phyloP scores from a whole-genome alignment of 1,140 invertebrate genomes.

The Drosophila aff. region DNA sequence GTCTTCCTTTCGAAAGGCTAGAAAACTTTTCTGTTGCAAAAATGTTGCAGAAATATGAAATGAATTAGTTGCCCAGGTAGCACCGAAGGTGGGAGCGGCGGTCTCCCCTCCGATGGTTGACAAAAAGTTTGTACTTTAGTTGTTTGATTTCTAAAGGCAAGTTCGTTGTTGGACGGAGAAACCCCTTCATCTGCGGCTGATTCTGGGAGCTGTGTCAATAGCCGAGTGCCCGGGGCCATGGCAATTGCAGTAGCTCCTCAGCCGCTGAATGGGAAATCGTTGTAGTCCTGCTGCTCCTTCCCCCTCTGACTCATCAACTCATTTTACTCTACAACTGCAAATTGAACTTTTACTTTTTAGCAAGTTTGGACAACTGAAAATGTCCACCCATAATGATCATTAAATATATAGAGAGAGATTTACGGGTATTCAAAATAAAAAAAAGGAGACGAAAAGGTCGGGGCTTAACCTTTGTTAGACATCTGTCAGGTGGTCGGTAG shows the following conservation, averaged over 20 bases:
- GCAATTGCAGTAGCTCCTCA: conserved; percentile 22
- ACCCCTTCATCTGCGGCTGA: conserved; percentile 11
- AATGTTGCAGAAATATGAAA: conserved; percentile 81
- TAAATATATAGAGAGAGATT: conserved; percentile 36
- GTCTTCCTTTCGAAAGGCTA: conserved; percentile 15
- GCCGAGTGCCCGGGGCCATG: conserved; percentile 40
- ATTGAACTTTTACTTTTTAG: conserved; percentile 70
- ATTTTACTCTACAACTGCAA: conserved; percentile 28
- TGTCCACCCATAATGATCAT: conserved; percentile 61
- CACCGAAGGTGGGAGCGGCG: background rate
- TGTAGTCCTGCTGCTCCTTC: conserved; percentile 9
- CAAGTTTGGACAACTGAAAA: conserved; percentile 38
- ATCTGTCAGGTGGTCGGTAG: conserved; percentile 21
- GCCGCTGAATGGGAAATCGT: conserved; percentile 37
- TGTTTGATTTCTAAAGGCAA: conserved; percentile 68
- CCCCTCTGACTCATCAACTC: background rate
- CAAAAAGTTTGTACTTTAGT: conserved; percentile 69
- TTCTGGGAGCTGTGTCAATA: conserved; percentile 48
- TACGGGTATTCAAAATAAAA: conserved; percentile 11
- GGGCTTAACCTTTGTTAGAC: conserved; percentile 35
- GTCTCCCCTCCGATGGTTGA: conserved; percentile 38
- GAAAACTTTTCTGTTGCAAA: conserved; percentile 57
- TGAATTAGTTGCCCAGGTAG: conserved; percentile 72
- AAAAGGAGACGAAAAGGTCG: conserved; percentile 8
- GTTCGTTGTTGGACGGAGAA: conserved; percentile 11